A percentile compares a stretch with the other conserved stretches of the same genome.
Conservation (phyloP, 2,888 invertebrate species). For the Caenorhabditis sp. region DNA sequence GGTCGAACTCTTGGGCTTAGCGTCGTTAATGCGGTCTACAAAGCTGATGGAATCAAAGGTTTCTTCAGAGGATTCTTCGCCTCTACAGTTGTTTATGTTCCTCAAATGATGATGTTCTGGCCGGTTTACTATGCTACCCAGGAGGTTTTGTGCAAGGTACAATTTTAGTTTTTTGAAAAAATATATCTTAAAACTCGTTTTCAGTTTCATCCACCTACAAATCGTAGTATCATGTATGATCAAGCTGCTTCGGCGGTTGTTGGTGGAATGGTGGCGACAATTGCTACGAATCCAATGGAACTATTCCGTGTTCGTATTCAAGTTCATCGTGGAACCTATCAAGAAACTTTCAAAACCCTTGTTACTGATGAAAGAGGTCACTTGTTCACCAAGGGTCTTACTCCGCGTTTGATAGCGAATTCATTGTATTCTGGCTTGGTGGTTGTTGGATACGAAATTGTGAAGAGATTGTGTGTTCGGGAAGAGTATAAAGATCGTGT, state of each 20-base stretch:
- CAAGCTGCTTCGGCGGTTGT: constrained; percentile 53
- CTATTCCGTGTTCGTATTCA: constrained; percentile 56
- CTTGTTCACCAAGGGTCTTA: constrained; percentile 56
- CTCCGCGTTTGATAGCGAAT: constrained; percentile 53
- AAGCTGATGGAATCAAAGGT: constrained; percentile 49
- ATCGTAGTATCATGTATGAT: constrained; percentile 44
- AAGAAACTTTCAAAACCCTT: constrained; percentile 42
- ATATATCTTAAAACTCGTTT: background rate
- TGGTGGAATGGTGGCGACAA: constrained; percentile 48
- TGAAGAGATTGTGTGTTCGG: constrained; percentile 53
- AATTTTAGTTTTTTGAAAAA: background rate
- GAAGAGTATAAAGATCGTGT: constrained; percentile 55
- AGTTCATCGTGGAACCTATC: constrained; percentile 49
- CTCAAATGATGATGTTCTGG: constrained; percentile 57
- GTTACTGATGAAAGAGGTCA: constrained; percentile 41
- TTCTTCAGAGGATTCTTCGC: constrained; percentile 58
- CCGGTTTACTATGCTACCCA: constrained; percentile 49
- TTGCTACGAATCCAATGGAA: constrained; percentile 59
- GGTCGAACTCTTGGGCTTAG: constrained; percentile 30
- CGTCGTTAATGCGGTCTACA: constrained; percentile 51
- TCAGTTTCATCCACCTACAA: constrained; percentile 28
- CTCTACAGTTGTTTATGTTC: constrained; percentile 52
- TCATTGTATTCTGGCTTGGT: constrained; percentile 55
- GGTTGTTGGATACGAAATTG: constrained; percentile 58
- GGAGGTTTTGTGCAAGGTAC: constrained; percentile 38